phyloP scores from a whole-genome alignment of 2,888 invertebrate species.

The Lycia hirtaria region DNA sequence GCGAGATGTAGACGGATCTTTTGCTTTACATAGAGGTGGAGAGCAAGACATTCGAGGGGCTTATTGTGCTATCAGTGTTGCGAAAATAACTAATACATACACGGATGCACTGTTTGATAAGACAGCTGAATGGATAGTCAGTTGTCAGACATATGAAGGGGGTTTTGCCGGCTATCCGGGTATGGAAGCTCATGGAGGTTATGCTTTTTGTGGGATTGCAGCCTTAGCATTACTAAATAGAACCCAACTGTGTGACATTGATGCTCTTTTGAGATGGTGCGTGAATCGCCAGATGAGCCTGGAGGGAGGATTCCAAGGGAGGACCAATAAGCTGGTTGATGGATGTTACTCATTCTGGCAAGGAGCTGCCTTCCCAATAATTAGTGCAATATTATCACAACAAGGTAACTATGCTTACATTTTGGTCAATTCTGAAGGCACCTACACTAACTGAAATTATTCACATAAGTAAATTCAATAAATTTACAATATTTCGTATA shows the following conservation, averaged over 20 bases:
- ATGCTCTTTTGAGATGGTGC: constrained; percentile 93
- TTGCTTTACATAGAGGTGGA: constrained; percentile 95
- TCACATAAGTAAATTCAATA: no score
- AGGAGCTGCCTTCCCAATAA: constrained; percentile 95
- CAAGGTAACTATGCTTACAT: constrained; percentile 60
- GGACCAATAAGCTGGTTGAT: constrained; percentile 99
- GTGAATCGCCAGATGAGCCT: constrained; percentile 95
- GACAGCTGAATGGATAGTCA: constrained; percentile 96
- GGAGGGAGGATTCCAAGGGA: constrained; percentile 98
- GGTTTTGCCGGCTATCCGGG: constrained; percentile 96
- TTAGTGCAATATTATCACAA: constrained; percentile 90
- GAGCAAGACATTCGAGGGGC: constrained; percentile 97
- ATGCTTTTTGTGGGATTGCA: constrained; percentile 98
- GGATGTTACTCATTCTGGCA: constrained; percentile 99
- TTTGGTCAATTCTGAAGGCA: no score
- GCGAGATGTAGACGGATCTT: constrained; percentile 94
- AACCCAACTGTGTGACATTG: constrained; percentile 90
- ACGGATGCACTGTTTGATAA: constrained; percentile 92
- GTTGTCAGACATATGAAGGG: constrained; percentile 99
- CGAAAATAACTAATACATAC: constrained; percentile 93
- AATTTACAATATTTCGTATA: no score
- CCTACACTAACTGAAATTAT: no score
- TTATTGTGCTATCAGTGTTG: constrained; percentile 98
- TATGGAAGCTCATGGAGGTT: constrained; percentile 99
- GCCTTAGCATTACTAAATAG: constrained; percentile 93